Conservation (phyloP, 2,888 invertebrate genomes). For the Maniola hyperantus region DNA sequence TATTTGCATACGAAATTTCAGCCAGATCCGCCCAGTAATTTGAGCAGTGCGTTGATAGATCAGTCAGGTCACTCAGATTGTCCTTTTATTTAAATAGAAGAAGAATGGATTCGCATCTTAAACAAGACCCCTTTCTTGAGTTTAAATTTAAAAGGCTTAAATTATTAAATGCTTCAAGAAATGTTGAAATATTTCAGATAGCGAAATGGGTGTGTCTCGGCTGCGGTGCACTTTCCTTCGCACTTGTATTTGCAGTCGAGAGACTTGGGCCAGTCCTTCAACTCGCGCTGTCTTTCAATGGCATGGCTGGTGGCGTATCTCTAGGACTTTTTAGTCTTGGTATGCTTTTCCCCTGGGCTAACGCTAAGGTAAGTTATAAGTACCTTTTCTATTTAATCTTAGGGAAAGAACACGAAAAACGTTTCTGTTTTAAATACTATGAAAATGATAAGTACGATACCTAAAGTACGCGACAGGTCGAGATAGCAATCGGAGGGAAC, state of each 20-base stretch:
- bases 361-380: slow-evolving; percentile 86
- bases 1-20: no score
- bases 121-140: neutral
- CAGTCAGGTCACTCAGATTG: no score
- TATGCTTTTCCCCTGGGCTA: slow-evolving; percentile 94
- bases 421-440: no score
- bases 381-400: neutral
- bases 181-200: slow-evolving; percentile 53
- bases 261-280: slow-evolving; percentile 94
- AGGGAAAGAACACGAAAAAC: no score
- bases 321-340: slow-evolving; percentile 94
- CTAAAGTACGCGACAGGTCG: no score
- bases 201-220: slow-evolving; percentile 84
- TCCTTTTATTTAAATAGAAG: no score
- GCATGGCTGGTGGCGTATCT: slow-evolving; percentile 94
- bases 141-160: neutral
- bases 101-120: no score
- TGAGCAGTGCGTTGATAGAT: no score
- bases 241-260: slow-evolving; percentile 92
- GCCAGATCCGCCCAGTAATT: no score
- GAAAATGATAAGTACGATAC: no score
- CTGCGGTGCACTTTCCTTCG: slow-evolving; percentile 90
- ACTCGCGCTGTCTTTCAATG: slow-evolving; percentile 93
- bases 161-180: neutral
- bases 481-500: no score